Evolutionary conservation across 2,797 vertebrate species (phyloP), one percentile per base, ranked within the genome.

Genomic region (Eulemur coronatus): DNA sequence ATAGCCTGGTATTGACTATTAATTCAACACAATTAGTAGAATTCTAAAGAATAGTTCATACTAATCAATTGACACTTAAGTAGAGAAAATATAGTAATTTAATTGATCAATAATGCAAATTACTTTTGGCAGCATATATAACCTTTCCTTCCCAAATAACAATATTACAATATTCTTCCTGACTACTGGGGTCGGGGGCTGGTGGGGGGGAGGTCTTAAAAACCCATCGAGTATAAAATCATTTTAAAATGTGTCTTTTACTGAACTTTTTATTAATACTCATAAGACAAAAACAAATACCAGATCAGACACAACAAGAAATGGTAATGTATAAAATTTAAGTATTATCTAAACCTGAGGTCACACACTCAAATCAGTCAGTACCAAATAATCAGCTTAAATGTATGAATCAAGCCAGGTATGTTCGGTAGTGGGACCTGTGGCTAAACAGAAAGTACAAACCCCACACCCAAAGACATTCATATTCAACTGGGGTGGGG

Each of bases 131-230:
- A 61, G 59, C 13, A 59, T 38, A 43, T 24, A 72, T 5, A 48
- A 57, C 18, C 2, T 72, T 89, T 81, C 85, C 85, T 94, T 91
- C 73, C 86, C 84, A 97, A 93, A 41, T 81, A 84, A 84, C 50
- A 73, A 28, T 57, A 63, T 82, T 61, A 96, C 14, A 78, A 50
- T 78, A 91, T 69, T 89, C 43, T 89, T 95, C 50, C 69, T 80
- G n/a, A 15, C 20, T 89, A 55, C 14, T 33, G n/a, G 24, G 2
- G 6, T 43, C 0, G 0, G 4, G 6, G 10, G 43, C 9, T 46
- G 43, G 43, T 12, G 43, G 0, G 9, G 0, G 2, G 3, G 4
- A 26, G 15, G 10, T 65, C 69, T 95, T 96, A 94, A 96, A 95
- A 95, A 89, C 28, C 15, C 30, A 79, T 59, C 59, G 84, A 76